A percentile compares a stretch with the other conserved stretches of the same genome.
These are phyloP conservation scores for Xylocampa areola DNA, from an alignment of 2,888 invertebrate genomes.

Conservation along the genomic window DNA sequence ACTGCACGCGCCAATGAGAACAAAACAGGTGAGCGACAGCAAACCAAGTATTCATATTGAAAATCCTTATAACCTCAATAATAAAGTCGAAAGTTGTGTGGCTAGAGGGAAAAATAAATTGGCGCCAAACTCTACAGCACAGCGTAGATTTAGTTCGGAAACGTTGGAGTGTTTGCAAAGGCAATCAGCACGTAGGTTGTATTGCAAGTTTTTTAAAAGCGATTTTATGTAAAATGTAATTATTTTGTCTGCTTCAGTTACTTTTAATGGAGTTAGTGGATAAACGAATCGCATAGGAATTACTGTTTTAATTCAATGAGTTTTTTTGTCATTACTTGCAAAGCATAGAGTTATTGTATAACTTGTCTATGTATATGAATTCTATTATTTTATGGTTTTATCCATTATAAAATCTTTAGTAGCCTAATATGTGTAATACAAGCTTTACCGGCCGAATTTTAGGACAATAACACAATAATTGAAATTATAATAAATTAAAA, in stretches of 20 bases:
- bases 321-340: conserved; percentile 5
- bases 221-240: conserved; percentile 54
- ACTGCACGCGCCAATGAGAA: conserved; percentile 57
- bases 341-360: too few relatives aligned
- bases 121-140: conserved; percentile 43
- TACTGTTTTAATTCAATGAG: conserved; percentile 36
- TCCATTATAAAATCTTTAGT: too few relatives aligned
- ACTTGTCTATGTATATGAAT: too few relatives aligned
- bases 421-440: too few relatives aligned
- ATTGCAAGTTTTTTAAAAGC: conserved; percentile 50
- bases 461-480: too few relatives aligned
- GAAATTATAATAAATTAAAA: too few relatives aligned
- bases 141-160: conserved; percentile 61
- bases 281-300: conserved; percentile 31
- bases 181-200: conserved; percentile 63
- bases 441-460: too few relatives aligned
- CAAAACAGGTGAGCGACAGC: conserved; percentile 55
- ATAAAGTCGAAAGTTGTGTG: conserved; percentile 33
- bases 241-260: conserved; percentile 46
- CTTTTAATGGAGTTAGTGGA: conserved; percentile 32
- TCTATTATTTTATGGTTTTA: too few relatives aligned
- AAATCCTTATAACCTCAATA: not conserved
- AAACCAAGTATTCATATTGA: conserved; percentile 22
- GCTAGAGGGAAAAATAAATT: conserved; percentile 31
- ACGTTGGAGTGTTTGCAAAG: conserved; percentile 62